A percentile compares a stretch with the other conserved stretches of the same genome.
Evolutionary conservation across 1,140 invertebrate genomes (phyloP).

Genomic region (Macrosteles quadrilineatus): DNA sequence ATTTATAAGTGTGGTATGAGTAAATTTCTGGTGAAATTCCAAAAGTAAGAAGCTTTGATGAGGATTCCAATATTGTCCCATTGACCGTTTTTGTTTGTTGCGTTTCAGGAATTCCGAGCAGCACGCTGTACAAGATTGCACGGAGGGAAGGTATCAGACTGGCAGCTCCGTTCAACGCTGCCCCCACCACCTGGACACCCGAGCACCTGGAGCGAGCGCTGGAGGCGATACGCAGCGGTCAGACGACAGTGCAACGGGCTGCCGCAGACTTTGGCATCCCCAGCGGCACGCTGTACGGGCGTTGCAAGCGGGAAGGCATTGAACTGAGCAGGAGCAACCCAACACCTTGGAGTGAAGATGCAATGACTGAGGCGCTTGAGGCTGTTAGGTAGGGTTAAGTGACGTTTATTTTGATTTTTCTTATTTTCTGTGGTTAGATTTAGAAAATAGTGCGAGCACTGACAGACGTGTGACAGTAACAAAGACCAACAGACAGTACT

Average conservation of each 20-base stretch:
- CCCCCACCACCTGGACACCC: conserved; percentile 83
- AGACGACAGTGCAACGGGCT: conserved; percentile 82
- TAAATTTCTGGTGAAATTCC: too few relatives aligned
- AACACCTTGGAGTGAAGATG: conserved; percentile 87
- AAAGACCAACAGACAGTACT: too few relatives aligned
- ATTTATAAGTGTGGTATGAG: too few relatives aligned
- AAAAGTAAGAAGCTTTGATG: too few relatives aligned
- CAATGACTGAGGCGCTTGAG: conserved; percentile 85
- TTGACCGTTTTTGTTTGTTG: too few relatives aligned
- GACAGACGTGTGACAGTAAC: too few relatives aligned
- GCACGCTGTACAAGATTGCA: conserved; percentile 87
- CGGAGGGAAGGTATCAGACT: conserved; percentile 83
- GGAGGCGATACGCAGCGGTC: conserved; percentile 77
- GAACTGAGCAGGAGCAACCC: conserved; percentile 82
- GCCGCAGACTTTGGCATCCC: conserved; percentile 84
- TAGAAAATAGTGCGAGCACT: too few relatives aligned
- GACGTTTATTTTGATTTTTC: too few relatives aligned
- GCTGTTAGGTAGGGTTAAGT: conserved; percentile 68
- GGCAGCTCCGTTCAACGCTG: conserved; percentile 86
- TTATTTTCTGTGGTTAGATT: too few relatives aligned
- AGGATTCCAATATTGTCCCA: too few relatives aligned
- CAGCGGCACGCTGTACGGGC: conserved; percentile 79
- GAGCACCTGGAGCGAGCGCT: conserved; percentile 80
- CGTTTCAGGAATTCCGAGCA: conserved; percentile 73
- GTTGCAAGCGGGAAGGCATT: conserved; percentile 86